A percentile compares a stretch with the other conserved stretches of the same genome.
phyloP scores from a whole-genome alignment of 2,113 vertebrate genomes.

The Plecotus auritus region DNA sequence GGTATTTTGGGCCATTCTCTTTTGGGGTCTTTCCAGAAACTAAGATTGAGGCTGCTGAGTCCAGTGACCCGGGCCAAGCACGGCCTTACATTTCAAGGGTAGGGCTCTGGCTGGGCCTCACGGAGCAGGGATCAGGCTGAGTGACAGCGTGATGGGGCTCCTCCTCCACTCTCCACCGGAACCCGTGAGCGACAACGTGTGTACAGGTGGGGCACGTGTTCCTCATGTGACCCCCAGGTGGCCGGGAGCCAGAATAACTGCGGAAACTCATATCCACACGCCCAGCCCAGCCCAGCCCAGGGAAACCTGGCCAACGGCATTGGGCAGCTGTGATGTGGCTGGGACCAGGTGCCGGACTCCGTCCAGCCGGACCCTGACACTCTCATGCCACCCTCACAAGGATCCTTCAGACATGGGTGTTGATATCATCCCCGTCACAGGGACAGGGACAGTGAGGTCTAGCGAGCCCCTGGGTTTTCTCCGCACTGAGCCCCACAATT shows the following conservation, averaged over 20 bases:
- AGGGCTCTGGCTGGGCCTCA: fast-evolving
- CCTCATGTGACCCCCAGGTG: background rate
- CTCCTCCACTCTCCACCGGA: background rate
- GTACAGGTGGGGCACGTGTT: background rate
- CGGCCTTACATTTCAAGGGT: background rate
- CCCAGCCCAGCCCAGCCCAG: too few species aligned
- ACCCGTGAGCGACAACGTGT: background rate
- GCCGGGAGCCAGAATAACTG: background rate
- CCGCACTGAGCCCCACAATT: background rate
- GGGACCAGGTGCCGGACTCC: background rate
- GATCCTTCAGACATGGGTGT: background rate
- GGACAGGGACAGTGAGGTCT: background rate
- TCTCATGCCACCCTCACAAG: background rate
- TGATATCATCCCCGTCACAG: background rate
- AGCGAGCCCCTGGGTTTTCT: background rate
- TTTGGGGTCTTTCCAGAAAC: conserved; percentile 23
- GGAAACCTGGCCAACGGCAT: background rate
- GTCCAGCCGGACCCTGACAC: background rate
- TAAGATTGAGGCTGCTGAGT: background rate
- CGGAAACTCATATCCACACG: background rate
- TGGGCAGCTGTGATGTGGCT: background rate
- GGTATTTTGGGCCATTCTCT: background rate
- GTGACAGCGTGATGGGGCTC: background rate
- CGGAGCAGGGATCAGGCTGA: background rate
- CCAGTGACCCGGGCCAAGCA: background rate